These are phyloP conservation scores for Clarias fuscus DNA, from an alignment of 2,797 vertebrate genomes.

Conservation along the genomic window DNA sequence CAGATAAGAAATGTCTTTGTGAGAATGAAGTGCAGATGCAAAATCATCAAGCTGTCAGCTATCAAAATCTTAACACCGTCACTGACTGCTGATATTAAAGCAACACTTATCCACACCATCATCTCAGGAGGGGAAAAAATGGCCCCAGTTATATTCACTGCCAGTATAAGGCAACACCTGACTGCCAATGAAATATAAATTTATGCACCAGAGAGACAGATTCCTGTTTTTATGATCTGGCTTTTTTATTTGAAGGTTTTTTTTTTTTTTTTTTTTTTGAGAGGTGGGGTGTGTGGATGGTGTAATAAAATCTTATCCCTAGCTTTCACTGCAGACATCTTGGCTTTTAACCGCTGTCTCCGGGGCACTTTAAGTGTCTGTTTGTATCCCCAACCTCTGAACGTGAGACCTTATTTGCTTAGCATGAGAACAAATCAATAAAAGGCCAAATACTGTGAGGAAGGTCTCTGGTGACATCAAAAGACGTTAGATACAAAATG, in stretches of 20 bases:
- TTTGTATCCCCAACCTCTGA: conserved; percentile 82
- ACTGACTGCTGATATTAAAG: conserved; percentile 37
- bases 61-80: conserved; percentile 22
- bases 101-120: conserved; percentile 28
- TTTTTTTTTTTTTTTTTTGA: conserved; percentile 58
- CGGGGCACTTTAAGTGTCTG: conserved; percentile 85
- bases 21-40: conserved; percentile 9
- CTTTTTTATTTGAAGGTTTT: conserved; percentile 78
- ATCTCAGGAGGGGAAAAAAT: conserved; percentile 14
- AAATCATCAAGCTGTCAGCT: conserved; percentile 34
- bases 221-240: conserved; percentile 80
- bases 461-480: conserved; percentile 80
- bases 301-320: conserved; percentile 89
- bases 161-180: conserved; percentile 54
- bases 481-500: conserved; percentile 73
- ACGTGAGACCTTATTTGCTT: conserved; percentile 86
- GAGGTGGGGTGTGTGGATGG: conserved; percentile 65
- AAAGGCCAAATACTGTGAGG: conserved; percentile 78
- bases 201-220: conserved; percentile 76
- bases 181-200: conserved; percentile 75
- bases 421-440: conserved; percentile 91
- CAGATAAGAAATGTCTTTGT: conserved; percentile 12
- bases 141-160: conserved; percentile 56
- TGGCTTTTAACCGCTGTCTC: conserved; percentile 82
- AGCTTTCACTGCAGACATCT: conserved; percentile 81